These are phyloP conservation scores for Torymus texanus DNA, from an alignment of 2,888 invertebrate species.

Conservation along the genomic window DNA sequence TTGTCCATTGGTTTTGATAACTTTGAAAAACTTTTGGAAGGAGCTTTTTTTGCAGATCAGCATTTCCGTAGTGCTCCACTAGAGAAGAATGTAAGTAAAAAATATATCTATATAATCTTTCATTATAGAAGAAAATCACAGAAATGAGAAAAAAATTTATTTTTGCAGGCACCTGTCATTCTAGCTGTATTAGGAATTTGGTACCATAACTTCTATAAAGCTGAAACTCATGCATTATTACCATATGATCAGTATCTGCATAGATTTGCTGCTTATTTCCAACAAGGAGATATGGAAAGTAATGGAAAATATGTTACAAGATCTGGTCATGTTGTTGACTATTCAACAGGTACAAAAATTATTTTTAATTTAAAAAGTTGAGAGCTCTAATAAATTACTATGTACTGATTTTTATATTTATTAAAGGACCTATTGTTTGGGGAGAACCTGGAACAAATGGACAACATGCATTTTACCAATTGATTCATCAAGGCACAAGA, in stretches of 20 bases:
- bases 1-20: slow-evolving; percentile 95
- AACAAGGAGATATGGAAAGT: slow-evolving; percentile 99
- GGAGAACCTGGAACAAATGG: slow-evolving; percentile 99
- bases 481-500: slow-evolving; percentile 95
- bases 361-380: not conserved
- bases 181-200: slow-evolving; percentile 93
- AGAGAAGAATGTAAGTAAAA: slow-evolving; percentile 89
- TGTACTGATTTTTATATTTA: slow-evolving; percentile 29
- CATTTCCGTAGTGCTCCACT: slow-evolving; percentile 92
- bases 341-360: slow-evolving; percentile 74
- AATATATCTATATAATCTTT: slow-evolving; percentile 24
- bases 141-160: slow-evolving; percentile 25
- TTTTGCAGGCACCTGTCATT: slow-evolving; percentile 89
- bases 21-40: slow-evolving; percentile 92
- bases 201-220: slow-evolving; percentile 96
- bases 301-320: slow-evolving; percentile 96
- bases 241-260: slow-evolving; percentile 99
- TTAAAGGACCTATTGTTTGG: slow-evolving; percentile 79
- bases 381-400: slow-evolving; percentile 26
- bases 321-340: slow-evolving; percentile 78
- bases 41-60: slow-evolving; percentile 95
- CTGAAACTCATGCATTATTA: slow-evolving; percentile 95
- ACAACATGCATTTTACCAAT: slow-evolving; percentile 99
- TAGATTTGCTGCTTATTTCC: slow-evolving; percentile 99
- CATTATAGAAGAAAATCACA: slow-evolving; percentile 3